Evolutionary conservation across 2,797 vertebrate species (phyloP).

Genomic region (Pseudochirops corinnae): DNA sequence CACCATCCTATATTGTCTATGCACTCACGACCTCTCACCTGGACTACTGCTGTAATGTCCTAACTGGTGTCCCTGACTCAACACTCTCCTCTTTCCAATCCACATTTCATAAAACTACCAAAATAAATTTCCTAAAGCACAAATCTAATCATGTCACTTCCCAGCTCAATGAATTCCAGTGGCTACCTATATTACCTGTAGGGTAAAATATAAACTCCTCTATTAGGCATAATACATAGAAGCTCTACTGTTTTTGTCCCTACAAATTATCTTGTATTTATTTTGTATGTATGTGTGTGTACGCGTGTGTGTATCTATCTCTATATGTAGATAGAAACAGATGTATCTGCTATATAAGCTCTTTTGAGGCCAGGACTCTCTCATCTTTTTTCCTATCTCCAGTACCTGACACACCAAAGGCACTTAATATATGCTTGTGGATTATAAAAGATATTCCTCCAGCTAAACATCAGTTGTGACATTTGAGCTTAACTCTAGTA

Average conservation of each 20-base stretch:
- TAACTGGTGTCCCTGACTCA: background rate
- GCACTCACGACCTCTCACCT: background rate
- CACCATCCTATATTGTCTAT: background rate
- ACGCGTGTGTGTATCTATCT: background rate
- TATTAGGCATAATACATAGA: background rate
- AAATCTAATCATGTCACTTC: background rate
- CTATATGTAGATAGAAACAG: too few relatives aligned
- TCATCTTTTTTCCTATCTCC: background rate
- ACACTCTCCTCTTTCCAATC: background rate
- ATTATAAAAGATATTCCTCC: background rate
- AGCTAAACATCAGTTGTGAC: background rate
- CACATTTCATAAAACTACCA: background rate
- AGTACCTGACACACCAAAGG: background rate
- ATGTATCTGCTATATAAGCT: background rate
- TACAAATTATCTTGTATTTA: background rate
- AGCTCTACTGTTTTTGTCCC: background rate
- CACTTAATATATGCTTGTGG: background rate
- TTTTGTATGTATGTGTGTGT: background rate
- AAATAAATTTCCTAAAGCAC: background rate
- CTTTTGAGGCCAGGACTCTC: background rate
- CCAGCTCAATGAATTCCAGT: background rate
- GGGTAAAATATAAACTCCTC: background rate
- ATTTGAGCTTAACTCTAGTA: background rate
- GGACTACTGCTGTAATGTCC: background rate
- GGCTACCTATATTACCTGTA: background rate